Evolutionary conservation across 2,797 vertebrate species (phyloP).

Genomic region (Echeneis naucrates): DNA sequence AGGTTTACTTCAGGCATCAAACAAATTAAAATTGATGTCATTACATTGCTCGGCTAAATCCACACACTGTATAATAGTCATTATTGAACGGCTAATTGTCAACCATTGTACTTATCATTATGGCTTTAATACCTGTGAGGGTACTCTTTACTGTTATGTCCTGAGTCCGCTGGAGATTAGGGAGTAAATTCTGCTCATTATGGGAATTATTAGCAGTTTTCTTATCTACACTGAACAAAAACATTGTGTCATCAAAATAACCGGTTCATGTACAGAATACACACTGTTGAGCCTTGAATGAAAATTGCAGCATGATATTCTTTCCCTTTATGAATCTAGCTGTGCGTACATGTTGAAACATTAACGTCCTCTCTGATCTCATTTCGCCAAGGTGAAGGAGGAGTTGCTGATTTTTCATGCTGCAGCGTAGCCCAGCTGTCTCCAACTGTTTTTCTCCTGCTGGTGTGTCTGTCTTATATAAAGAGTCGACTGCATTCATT

Average conservation of each 20-base stretch:
- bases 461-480: slow-evolving; percentile 46
- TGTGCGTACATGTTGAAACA: slow-evolving; percentile 37
- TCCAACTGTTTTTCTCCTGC: slow-evolving; percentile 55
- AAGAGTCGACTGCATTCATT: slow-evolving; percentile 37
- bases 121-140: slow-evolving; percentile 57
- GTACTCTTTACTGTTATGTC: slow-evolving; percentile 50
- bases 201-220: slow-evolving; percentile 50
- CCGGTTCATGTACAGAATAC: slow-evolving; percentile 27
- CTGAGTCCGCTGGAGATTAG: slow-evolving; percentile 44
- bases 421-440: slow-evolving; percentile 27
- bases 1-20: slow-evolving; percentile 73
- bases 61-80: slow-evolving; percentile 67
- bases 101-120: slow-evolving; percentile 68
- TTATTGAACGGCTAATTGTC: slow-evolving; percentile 70
- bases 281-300: slow-evolving; percentile 2
- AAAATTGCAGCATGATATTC: slow-evolving; percentile 18
- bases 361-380: slow-evolving; percentile 58
- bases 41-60: slow-evolving; percentile 60
- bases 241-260: slow-evolving; percentile 25
- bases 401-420: slow-evolving; percentile 56
- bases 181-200: slow-evolving; percentile 45
- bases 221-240: slow-evolving; percentile 49
- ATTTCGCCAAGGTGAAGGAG: slow-evolving; percentile 57
- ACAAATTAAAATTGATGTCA: slow-evolving; percentile 76
- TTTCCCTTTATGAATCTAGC: slow-evolving; percentile 28